Evolutionary conservation across 2,888 invertebrate genomes (phyloP), one percentile per base, ranked within the genome.

Genomic region (Campaea margaritaria): DNA sequence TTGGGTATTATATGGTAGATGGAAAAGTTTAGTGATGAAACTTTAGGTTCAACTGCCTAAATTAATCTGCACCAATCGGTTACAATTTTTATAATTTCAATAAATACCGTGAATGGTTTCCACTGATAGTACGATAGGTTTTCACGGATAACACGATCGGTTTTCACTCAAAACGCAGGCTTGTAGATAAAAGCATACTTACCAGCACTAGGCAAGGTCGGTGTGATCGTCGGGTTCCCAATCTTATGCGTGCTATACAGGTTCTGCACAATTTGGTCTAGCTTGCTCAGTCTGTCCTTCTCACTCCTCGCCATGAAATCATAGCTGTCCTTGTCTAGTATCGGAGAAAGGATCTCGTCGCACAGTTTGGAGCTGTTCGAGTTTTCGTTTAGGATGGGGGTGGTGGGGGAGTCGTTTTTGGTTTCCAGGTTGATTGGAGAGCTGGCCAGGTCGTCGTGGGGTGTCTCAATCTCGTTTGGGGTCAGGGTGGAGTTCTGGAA

Each of bases 231-330:
- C 1, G 87, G 84, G 52, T 74, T 87, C 0, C 87, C 86, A 68
- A 90, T 86, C 69, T 88, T 87, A 63, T 90, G 91, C 10, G 89
- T 89, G 54, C 87, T 91, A 41, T 91, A 91, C 64, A 92, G 65
- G 64, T 91, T 92, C 76, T 91, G 89, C 0, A 92, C 91, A 7
- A 92, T 92, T 67, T 91, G 91, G 44, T 92, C 92, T 51, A 92
- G 62, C 69, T 90, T 92, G 64, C 91, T 92, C 27, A 92, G 72
- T 79, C 89, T 84, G 43, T 91, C 90, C 62, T 84, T 89, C 58
- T 89, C 89, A 53, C 65, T 83, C 55, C 75, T 81, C 9, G 59
- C 67, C 28, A 79, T 67, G 28, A 75, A 77, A 44, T 84, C 81
- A 11, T 69, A 43, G 67, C 66, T 50, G 57, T 67, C 65, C 74